These are phyloP conservation scores for Ondatra zibethicus DNA, from an alignment of 2,113 vertebrate species.

Conservation along the genomic window DNA sequence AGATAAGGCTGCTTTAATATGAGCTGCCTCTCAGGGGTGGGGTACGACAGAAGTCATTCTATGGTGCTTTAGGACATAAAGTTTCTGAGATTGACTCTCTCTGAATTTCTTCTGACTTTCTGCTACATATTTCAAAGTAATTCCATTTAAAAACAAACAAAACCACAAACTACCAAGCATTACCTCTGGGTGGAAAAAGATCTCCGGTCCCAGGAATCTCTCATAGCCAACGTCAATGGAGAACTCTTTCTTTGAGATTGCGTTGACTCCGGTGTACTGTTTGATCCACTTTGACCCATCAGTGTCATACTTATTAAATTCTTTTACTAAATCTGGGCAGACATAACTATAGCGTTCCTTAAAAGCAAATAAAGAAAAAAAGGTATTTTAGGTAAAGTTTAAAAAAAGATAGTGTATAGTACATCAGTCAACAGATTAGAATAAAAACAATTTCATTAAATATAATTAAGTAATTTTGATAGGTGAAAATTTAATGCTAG, in stretches of 20 bases:
- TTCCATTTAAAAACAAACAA: background rate
- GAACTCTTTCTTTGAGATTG: slow-evolving; percentile 99
- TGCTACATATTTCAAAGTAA: slow-evolving; percentile 40
- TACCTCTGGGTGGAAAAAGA: slow-evolving; percentile 99
- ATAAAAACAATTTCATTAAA: slow-evolving; percentile 31
- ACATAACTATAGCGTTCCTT: slow-evolving; percentile 98
- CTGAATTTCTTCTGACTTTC: slow-evolving; percentile 47
- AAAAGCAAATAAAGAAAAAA: slow-evolving; percentile 61
- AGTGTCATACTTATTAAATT: slow-evolving; percentile 98
- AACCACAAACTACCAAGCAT: background rate
- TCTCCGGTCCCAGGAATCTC: slow-evolving; percentile 98
- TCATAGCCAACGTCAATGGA: slow-evolving; percentile 98
- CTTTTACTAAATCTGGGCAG: slow-evolving; percentile 98
- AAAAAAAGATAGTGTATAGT: background rate
- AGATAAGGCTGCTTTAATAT: background rate
- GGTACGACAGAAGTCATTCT: background rate
- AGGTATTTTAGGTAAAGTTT: slow-evolving; percentile 49
- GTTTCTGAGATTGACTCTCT: background rate
- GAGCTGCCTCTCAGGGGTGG: background rate
- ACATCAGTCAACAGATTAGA: background rate
- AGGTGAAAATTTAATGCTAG: background rate
- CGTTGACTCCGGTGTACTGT: slow-evolving; percentile 97
- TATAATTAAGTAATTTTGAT: slow-evolving; percentile 41
- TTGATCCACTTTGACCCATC: slow-evolving; percentile 99
- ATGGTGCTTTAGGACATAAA: slow-evolving; percentile 17